phyloP scores from a whole-genome alignment of 2,113 vertebrate species.

The Illadopsis cleaveri region DNA sequence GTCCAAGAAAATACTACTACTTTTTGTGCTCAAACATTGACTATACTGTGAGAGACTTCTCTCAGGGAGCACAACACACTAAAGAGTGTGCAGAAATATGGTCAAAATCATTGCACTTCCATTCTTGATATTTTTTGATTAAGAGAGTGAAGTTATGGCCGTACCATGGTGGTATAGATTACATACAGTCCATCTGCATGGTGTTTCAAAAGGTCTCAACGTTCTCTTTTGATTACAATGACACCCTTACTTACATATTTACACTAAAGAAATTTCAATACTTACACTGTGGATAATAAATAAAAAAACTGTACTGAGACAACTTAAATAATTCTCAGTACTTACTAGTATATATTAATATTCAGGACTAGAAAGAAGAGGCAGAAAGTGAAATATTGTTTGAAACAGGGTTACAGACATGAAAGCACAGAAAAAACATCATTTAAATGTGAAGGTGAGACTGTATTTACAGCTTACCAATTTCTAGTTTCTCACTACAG shows the following conservation, averaged over 20 bases:
- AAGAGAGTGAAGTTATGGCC: background rate
- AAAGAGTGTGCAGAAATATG: background rate
- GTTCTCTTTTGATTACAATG: background rate
- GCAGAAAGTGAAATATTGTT: background rate
- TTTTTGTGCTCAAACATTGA: background rate
- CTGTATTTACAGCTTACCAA: background rate
- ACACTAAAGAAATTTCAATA: background rate
- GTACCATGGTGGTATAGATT: background rate
- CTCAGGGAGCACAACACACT: background rate
- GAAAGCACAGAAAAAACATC: background rate
- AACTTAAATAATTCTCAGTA: conserved; percentile 6
- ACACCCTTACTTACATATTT: background rate
- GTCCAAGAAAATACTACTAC: background rate
- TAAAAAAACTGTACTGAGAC: background rate
- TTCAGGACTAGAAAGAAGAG: background rate
- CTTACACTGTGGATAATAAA: background rate
- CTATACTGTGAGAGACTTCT: background rate
- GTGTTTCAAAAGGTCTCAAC: background rate
- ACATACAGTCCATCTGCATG: background rate
- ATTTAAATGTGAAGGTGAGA: background rate
- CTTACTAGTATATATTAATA: background rate
- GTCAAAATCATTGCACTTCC: background rate
- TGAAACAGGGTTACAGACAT: background rate
- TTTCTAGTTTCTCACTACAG: background rate
- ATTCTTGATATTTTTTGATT: background rate